Conservation (phyloP, 2,888 invertebrate species). For the Hymenopus coronatus region DNA sequence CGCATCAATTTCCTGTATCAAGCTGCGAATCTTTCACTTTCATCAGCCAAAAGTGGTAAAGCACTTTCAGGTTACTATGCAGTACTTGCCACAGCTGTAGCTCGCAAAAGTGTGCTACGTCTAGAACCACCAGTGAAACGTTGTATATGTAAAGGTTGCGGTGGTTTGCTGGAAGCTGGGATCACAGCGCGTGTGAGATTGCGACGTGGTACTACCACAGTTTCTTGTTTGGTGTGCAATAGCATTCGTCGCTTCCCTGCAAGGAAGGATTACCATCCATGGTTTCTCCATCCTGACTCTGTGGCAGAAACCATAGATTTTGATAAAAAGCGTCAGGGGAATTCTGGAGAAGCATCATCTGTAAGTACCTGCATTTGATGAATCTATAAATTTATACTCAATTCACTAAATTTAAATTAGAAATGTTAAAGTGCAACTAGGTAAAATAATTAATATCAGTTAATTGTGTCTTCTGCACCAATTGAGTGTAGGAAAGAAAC, state of each 20-base stretch:
- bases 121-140: slow-evolving; percentile 57
- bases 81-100: not conserved
- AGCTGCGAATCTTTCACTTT: not conserved
- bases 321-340: not conserved
- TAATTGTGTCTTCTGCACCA: too few relatives aligned
- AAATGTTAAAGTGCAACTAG: too few relatives aligned
- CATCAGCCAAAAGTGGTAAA: not conserved
- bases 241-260: slow-evolving; percentile 46
- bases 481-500: too few relatives aligned
- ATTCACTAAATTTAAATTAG: too few relatives aligned
- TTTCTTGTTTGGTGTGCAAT: slow-evolving; percentile 51
- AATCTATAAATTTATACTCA: not conserved
- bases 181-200: slow-evolving; percentile 54
- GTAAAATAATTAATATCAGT: too few relatives aligned
- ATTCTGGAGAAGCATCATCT: not conserved
- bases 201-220: slow-evolving; percentile 49
- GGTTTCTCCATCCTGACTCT: slow-evolving; percentile 55
- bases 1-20: not conserved
- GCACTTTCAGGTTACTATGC: not conserved
- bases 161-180: slow-evolving; percentile 53
- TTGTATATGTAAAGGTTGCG: slow-evolving; percentile 59
- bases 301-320: slow-evolving; percentile 36
- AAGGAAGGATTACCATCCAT: slow-evolving; percentile 49
- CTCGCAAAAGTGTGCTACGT: not conserved
- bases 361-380: not conserved